Conservation (phyloP, 2,888 invertebrate species). For the Eilema griseolum region DNA sequence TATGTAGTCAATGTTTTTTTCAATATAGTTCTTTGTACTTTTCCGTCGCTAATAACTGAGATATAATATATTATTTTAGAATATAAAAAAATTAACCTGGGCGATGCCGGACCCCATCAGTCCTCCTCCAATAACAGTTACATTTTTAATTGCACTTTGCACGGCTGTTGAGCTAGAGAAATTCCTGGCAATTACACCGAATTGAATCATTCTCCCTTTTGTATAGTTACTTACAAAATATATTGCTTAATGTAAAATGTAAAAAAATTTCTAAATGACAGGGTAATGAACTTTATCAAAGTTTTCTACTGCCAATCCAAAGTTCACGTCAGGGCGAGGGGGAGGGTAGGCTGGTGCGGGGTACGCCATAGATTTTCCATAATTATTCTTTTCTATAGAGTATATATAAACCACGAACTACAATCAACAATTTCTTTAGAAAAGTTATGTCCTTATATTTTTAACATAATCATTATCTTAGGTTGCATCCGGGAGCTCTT, state of each 20-base stretch:
- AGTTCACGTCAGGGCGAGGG: constrained; percentile 2
- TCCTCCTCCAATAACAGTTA: constrained; percentile 95
- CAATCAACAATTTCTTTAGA: no score
- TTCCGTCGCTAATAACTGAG: not conserved
- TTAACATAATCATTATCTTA: no score
- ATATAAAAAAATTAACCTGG: constrained; percentile 86
- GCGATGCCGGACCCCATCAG: constrained; percentile 97
- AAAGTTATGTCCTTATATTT: no score
- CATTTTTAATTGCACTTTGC: constrained; percentile 90
- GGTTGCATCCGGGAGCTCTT: no score
- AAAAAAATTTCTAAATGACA: not conserved
- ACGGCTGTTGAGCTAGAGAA: constrained; percentile 73
- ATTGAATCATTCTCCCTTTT: constrained; percentile 70
- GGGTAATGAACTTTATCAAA: constrained; percentile 2
- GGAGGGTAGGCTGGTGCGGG: not conserved
- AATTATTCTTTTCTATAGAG: not conserved
- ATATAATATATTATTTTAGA: not conserved
- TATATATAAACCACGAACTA: no score
- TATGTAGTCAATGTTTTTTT: not conserved
- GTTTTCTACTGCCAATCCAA: not conserved
- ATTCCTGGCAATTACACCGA: constrained; percentile 70
- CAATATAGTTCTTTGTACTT: not conserved
- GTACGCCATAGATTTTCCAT: no score
- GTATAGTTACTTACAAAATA: not conserved
- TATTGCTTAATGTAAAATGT: not conserved